Percentiles rank a stretch among this genome's conserved stretches.
Evolutionary conservation across 1,140 invertebrate species (phyloP).

Genomic region (Drosophila kanapiae): DNA sequence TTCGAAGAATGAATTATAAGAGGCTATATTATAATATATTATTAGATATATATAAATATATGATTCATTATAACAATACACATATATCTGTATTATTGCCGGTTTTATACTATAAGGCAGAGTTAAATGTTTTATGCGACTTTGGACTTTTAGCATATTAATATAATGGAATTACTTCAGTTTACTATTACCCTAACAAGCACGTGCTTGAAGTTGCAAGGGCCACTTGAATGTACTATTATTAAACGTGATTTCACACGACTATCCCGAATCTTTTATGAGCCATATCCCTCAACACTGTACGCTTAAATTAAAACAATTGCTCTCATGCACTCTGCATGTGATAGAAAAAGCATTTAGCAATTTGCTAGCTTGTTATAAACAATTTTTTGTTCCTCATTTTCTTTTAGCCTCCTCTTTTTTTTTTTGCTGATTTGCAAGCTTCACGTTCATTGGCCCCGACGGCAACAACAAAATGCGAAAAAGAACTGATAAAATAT

Average conservation of each 20-base stretch:
- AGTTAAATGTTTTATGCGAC: no score
- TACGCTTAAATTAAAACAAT: constrained; percentile 5
- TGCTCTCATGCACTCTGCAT: constrained; percentile 64
- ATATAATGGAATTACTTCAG: not conserved
- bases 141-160: no score
- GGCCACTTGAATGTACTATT: no score
- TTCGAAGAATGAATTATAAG: not conserved
- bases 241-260: constrained; percentile 11
- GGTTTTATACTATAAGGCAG: no score
- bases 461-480: constrained; percentile 43
- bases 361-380: constrained; percentile 66
- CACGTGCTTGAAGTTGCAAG: no score
- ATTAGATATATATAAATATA: not conserved
- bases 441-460: constrained; percentile 76
- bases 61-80: not conserved
- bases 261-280: not conserved
- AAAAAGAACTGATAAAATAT: constrained; percentile 64
- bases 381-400: constrained; percentile 59
- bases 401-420: constrained; percentile 22
- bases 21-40: not conserved
- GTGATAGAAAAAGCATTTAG: constrained; percentile 64
- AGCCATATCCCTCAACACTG: constrained; percentile 11
- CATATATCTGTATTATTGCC: not conserved
- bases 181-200: not conserved
- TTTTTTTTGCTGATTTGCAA: constrained; percentile 71